phyloP scores from a whole-genome alignment of 2,113 vertebrate genomes.

The Phocoena sinus region DNA sequence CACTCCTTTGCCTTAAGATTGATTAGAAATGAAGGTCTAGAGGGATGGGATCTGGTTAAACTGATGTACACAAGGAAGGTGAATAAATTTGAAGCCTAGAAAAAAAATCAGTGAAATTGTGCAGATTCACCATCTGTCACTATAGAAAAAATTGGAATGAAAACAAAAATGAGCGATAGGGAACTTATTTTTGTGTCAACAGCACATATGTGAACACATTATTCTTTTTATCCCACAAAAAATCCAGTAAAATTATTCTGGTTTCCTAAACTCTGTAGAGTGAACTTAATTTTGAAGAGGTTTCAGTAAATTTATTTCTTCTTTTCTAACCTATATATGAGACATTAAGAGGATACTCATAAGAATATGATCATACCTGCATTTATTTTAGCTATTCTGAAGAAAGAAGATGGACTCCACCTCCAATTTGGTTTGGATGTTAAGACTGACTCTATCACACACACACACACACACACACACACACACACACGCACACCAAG shows the following conservation, averaged over 20 bases:
- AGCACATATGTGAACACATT: background rate
- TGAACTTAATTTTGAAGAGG: background rate
- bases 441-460: background rate
- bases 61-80: background rate
- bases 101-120: background rate
- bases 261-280: background rate
- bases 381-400: background rate
- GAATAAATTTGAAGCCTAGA: background rate
- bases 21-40: background rate
- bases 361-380: background rate
- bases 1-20: background rate
- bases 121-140: background rate
- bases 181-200: background rate
- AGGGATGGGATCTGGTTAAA: background rate
- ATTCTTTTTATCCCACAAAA: background rate
- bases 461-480: background rate
- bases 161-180: background rate
- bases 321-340: background rate
- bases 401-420: background rate
- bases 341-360: background rate
- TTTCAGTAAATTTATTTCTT: background rate
- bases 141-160: background rate
- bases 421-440: background rate
- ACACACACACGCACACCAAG: no score
- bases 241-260: background rate